Base-by-base conservation (phyloP, 1,140 invertebrate genomes). In the Hycleus phaleratus region DNA sequence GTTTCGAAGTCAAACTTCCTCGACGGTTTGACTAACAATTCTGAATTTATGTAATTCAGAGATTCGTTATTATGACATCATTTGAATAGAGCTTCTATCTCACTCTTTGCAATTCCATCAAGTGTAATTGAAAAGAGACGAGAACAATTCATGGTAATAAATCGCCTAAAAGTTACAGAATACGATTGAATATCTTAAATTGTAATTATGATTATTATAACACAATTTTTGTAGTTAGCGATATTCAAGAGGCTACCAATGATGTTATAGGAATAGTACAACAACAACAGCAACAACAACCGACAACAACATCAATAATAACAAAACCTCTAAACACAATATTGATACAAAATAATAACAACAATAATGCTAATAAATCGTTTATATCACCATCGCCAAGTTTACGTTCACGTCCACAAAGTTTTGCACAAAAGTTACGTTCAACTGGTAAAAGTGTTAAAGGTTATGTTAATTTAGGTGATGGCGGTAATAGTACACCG, bases 401-500 rank as follows among this genome's bases (percentile, higher is more conserved):
- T 56, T 76, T 85, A 12, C 76, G 84, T 8, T 83, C 86, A 1
- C 74, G 89, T 9, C 89, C 89, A 3, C 90, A 93, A 71, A 91
- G 87, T 67, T 91, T 93, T 73, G 89, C 90, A 2, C 89, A 92
- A 72, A 90, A 91, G 65, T 75, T 93, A 38, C 76, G 88, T 3
- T 90, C 88, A 8, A 92, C 89, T 1, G 86, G 87, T 1, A 90
- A 90, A 75, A 88, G 82, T 52, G 88, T 90, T 0, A 90, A 89
- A 63, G 75, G 78, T 32, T 79, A 79, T 53, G 75, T 77, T 0
- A 79, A 79, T 68, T 68, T 78, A 4, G 81, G 77, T 67, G 85
- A 87, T 62, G 84, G 18, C 1, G 18, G 82, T 5, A 82, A 82
- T 2, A 85, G 85, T 49, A 89, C 87, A 12, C 87, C 87, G 0